Percentiles rank a stretch among this genome's conserved stretches.
These are phyloP conservation scores for Neoitamus cyanurus DNA, from an alignment of 2,888 invertebrate species.

Conservation along the genomic window DNA sequence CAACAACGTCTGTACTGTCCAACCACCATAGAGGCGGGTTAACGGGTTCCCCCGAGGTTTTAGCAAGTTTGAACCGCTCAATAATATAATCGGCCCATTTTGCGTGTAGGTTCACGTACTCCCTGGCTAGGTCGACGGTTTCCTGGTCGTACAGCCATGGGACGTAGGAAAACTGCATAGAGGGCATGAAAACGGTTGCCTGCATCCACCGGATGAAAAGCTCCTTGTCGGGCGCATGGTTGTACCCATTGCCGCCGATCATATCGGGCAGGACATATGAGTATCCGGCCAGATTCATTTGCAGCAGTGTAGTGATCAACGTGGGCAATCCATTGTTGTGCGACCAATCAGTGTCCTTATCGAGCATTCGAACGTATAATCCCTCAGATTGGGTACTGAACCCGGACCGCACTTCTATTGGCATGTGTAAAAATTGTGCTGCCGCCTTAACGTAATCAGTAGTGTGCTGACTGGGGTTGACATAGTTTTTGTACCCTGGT, in stretches of 20 bases:
- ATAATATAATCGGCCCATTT: slow-evolving; percentile 71
- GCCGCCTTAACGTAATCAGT: not conserved
- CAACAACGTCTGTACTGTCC: slow-evolving; percentile 74
- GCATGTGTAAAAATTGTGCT: not conserved
- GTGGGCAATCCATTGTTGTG: slow-evolving; percentile 75
- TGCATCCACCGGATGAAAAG: slow-evolving; percentile 80
- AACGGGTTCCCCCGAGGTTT: not conserved
- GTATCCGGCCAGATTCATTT: slow-evolving; percentile 67
- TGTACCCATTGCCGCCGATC: slow-evolving; percentile 75
- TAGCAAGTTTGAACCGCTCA: not conserved
- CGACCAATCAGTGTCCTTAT: slow-evolving; percentile 76
- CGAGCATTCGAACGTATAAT: slow-evolving; percentile 78
- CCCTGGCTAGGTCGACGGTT: slow-evolving; percentile 73
- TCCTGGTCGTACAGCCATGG: slow-evolving; percentile 78
- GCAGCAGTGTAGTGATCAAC: slow-evolving; percentile 71
- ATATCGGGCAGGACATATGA: slow-evolving; percentile 83
- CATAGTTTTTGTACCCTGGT: not conserved
- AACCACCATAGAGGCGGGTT: slow-evolving; percentile 83
- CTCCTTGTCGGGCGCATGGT: slow-evolving; percentile 71
- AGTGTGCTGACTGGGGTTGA: not conserved
- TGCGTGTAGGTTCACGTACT: slow-evolving; percentile 75
- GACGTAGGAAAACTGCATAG: slow-evolving; percentile 79
- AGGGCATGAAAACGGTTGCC: slow-evolving; percentile 80
- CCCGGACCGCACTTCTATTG: slow-evolving; percentile 77
- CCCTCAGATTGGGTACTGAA: slow-evolving; percentile 73